Evolutionary conservation across 2,888 invertebrate genomes (phyloP).

Genomic region (Idaea aversata): DNA sequence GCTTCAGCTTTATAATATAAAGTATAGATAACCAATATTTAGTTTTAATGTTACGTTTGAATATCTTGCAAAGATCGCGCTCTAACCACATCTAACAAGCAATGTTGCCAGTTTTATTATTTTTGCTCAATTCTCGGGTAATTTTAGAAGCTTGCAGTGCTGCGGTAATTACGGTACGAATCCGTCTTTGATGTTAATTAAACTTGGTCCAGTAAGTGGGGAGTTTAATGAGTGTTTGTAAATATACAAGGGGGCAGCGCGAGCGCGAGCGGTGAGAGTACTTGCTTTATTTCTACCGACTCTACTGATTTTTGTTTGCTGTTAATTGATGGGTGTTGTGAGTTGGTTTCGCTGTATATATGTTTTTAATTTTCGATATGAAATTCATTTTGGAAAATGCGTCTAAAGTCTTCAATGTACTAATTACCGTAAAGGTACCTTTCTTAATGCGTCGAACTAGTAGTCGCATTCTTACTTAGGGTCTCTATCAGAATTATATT

Average conservation of each 20-base stretch:
- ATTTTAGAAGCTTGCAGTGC: slow-evolving; percentile 21
- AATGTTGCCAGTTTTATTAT: slow-evolving; percentile 21
- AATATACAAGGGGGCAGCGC: slow-evolving; percentile 21
- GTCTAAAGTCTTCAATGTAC: no score
- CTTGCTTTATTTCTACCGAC: neutral
- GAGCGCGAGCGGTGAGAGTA: neutral
- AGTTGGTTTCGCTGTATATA: neutral
- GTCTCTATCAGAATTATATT: no score
- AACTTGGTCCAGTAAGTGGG: slow-evolving; percentile 35
- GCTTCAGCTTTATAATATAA: no score
- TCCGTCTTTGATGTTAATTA: slow-evolving; percentile 68
- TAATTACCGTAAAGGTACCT: no score
- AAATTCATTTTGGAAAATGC: neutral
- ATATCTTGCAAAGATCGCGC: slow-evolving; percentile 13
- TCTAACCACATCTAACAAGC: slow-evolving; percentile 13
- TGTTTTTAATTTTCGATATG: neutral
- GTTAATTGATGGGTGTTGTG: neutral
- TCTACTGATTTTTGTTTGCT: neutral
- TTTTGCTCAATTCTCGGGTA: slow-evolving; percentile 26
- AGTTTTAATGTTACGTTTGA: neutral
- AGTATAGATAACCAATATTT: neutral
- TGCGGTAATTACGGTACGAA: slow-evolving; percentile 49
- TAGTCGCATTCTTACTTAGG: no score
- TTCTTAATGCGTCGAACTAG: no score
- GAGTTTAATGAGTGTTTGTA: slow-evolving; percentile 29